Evolutionary conservation across 2,797 vertebrate genomes (phyloP).

Genomic region (Hippoglossus hippoglossus): DNA sequence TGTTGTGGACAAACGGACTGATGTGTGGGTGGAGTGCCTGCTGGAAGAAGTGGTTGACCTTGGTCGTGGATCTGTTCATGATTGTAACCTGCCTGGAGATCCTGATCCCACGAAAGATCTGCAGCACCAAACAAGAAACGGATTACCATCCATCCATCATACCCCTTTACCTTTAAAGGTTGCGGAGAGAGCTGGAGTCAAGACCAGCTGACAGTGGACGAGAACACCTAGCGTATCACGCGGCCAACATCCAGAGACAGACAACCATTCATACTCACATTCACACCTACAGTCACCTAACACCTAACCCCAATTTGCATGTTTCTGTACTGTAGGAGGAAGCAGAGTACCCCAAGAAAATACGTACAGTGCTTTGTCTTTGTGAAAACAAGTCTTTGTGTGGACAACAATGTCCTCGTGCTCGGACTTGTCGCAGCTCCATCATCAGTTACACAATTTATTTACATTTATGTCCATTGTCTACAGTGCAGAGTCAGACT

Average conservation of each 20-base stretch:
- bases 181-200: too few species aligned
- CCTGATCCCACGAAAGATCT: slow-evolving; percentile 76
- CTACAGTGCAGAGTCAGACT: not conserved
- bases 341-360: too few species aligned
- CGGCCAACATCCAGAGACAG: too few species aligned
- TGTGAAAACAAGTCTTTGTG: slow-evolving; percentile 26
- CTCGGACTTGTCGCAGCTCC: not conserved
- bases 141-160: too few species aligned
- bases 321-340: too few species aligned
- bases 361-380: too few species aligned
- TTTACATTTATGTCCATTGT: not conserved
- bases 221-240: too few species aligned
- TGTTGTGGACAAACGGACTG: slow-evolving; percentile 58
- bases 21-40: slow-evolving; percentile 56
- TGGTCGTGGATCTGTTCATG: slow-evolving; percentile 73
- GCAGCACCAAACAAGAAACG: slow-evolving; percentile 20
- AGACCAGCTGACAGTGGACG: too few species aligned
- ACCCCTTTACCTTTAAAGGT: too few species aligned
- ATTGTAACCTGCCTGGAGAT: slow-evolving; percentile 40
- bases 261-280: too few species aligned
- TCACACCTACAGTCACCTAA: too few species aligned
- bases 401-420: not conserved
- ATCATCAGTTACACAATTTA: slow-evolving; percentile 7
- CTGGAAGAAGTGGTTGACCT: slow-evolving; percentile 59
- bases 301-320: too few species aligned